phyloP scores from a whole-genome alignment of 2,888 invertebrate genomes.

The Acleris cristana region DNA sequence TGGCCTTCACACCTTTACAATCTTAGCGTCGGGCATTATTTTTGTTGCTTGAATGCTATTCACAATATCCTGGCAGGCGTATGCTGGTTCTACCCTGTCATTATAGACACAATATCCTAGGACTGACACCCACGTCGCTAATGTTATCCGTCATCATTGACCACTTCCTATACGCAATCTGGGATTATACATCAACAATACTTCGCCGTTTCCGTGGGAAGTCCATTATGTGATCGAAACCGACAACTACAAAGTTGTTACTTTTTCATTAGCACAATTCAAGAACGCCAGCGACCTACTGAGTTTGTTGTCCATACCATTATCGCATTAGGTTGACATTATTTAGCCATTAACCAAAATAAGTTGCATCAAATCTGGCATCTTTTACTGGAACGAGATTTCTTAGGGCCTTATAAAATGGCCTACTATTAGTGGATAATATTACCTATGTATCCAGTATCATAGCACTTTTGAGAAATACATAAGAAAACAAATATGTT shows the following conservation, averaged over 20 bases:
- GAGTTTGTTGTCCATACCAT: slow-evolving; percentile 5
- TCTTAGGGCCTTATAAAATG: not conserved
- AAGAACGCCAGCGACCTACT: slow-evolving; percentile 33
- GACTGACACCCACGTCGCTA: slow-evolving; percentile 44
- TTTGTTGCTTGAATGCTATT: slow-evolving; percentile 35
- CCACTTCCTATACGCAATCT: slow-evolving; percentile 64
- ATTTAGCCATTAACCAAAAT: slow-evolving; percentile 30
- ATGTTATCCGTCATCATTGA: slow-evolving; percentile 59
- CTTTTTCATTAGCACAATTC: slow-evolving; percentile 37
- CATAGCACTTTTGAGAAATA: too few relatives aligned
- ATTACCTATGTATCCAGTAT: too few relatives aligned
- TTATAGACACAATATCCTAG: slow-evolving; percentile 63
- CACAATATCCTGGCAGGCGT: slow-evolving; percentile 35
- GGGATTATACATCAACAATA: slow-evolving; percentile 53
- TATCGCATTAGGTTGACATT: slow-evolving; percentile 31
- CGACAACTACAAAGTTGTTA: slow-evolving; percentile 37
- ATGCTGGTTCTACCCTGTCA: slow-evolving; percentile 51
- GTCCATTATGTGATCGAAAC: slow-evolving; percentile 48
- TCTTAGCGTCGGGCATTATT: slow-evolving; percentile 11
- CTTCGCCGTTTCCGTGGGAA: slow-evolving; percentile 68
- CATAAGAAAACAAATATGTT: not conserved
- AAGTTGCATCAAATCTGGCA: slow-evolving; percentile 7
- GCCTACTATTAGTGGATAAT: too few relatives aligned
- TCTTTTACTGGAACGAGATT: slow-evolving; percentile 10
- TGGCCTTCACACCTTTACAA: slow-evolving; percentile 1